Evolutionary conservation across 2,113 vertebrate genomes (phyloP), one percentile per base, ranked within the genome.

Genomic region (Haemorhous mexicanus): DNA sequence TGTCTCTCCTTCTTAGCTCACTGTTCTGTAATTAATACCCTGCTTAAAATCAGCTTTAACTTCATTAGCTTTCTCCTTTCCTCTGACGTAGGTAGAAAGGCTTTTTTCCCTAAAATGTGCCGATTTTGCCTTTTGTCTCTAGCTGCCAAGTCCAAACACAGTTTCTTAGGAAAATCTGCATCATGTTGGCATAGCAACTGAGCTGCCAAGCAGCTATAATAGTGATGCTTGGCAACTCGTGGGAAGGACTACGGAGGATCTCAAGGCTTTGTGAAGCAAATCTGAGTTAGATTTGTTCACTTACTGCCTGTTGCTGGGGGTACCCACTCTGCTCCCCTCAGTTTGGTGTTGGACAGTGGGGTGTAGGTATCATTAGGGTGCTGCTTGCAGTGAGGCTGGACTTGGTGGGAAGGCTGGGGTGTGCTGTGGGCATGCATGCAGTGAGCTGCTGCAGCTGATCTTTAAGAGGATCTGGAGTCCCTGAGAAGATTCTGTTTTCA

Each of bases 181-280:
- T 94, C 86, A 87, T n/a, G 97, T 96, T 97, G 97, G 92, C 97
- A 97, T 97, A 89, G 96, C 96, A 97, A 97, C 97, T 32, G 23
- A 35, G 90, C 91, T 87, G 76, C 95, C 95, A 86, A 80, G 87
- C 66, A 13, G 85, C 81, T 47, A 7, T 56, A 61, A 87, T 26
- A 94, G 89, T 74, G 96, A 96, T 76, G 84, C 87, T 92, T 70
- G 49, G 81, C 81, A 91, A 37, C 89, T 93, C 17, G n/a, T 33
- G 64, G 92, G 94, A 85, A 91, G 91, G 63, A n/a, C 84, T 70
- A 19, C 0, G 2, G 56, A 49, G 63, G 30, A 41, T 67, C 78
- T 84, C n/a, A 46, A 64, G 49, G 55, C 28, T 75, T n/a, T 52
- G 61, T 50, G 74, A 61, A 62, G 73, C 69, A 90, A 70, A 67